phyloP scores from a whole-genome alignment of 2,113 vertebrate species.

The Xiphophorus couchianus region DNA sequence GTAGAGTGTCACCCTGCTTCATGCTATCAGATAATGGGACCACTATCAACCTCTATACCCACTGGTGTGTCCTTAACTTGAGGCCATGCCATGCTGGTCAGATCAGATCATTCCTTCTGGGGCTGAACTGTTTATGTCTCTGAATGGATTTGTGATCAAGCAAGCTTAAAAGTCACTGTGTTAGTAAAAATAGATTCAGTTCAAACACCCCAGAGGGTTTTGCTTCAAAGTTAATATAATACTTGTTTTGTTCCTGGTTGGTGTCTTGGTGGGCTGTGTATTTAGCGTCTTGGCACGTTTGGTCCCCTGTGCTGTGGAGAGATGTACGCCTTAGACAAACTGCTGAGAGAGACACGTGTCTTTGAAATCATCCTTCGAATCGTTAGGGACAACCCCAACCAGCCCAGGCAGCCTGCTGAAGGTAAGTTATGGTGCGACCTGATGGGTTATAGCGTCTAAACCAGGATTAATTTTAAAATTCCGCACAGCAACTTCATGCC shows the following conservation, averaged over 20 bases:
- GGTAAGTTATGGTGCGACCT: constrained; percentile 72
- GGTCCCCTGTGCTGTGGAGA: constrained; percentile 95
- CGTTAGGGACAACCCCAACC: constrained; percentile 72
- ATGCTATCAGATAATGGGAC: background rate
- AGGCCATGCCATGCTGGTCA: no score
- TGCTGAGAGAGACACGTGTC: constrained; percentile 86
- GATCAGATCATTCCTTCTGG: background rate
- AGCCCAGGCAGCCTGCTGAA: constrained; percentile 76
- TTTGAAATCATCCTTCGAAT: constrained; percentile 84
- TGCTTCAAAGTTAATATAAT: background rate
- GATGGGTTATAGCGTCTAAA: no score
- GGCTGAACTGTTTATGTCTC: no score
- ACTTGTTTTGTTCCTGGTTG: background rate
- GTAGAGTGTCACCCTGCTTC: no score
- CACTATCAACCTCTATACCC: background rate
- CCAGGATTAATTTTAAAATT: no score
- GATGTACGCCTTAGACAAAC: constrained; percentile 91
- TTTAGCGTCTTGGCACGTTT: constrained; percentile 90
- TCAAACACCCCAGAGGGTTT: no score
- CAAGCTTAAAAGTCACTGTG: background rate
- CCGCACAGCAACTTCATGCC: no score
- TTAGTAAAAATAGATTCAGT: background rate
- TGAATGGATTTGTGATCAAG: background rate
- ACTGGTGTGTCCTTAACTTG: background rate
- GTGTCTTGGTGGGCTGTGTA: background rate